Conservation (phyloP, 2,113 vertebrate genomes). For the Otus sunia region DNA sequence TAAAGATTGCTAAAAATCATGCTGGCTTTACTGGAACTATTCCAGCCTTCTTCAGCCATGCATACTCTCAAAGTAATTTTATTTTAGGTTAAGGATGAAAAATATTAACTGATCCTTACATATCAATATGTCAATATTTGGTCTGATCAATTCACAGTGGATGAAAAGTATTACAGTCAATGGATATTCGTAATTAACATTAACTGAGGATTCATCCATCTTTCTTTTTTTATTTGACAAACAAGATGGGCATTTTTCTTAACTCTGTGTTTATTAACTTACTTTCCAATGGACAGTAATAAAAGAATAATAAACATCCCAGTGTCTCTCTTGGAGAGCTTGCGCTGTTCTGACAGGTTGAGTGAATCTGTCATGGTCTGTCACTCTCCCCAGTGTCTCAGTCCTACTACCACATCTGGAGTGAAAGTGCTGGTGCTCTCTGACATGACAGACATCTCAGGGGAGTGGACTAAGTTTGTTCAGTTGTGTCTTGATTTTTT, state of each 20-base stretch:
- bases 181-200: neutral
- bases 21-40: neutral
- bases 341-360: neutral
- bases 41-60: neutral
- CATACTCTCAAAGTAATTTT: neutral
- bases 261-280: neutral
- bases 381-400: neutral
- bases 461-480: neutral
- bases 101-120: neutral
- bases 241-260: neutral
- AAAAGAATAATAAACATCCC: neutral
- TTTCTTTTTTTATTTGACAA: neutral
- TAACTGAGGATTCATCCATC: neutral
- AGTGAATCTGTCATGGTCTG: neutral
- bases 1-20: neutral
- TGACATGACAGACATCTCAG: neutral
- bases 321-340: neutral
- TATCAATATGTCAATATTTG: neutral
- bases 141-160: neutral
- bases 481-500: neutral
- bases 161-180: neutral
- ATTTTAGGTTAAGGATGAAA: neutral
- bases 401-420: neutral
- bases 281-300: neutral
- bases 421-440: neutral